Evolutionary conservation across 2,797 vertebrate species (phyloP).

Genomic region (Cirrhinus molitorella): DNA sequence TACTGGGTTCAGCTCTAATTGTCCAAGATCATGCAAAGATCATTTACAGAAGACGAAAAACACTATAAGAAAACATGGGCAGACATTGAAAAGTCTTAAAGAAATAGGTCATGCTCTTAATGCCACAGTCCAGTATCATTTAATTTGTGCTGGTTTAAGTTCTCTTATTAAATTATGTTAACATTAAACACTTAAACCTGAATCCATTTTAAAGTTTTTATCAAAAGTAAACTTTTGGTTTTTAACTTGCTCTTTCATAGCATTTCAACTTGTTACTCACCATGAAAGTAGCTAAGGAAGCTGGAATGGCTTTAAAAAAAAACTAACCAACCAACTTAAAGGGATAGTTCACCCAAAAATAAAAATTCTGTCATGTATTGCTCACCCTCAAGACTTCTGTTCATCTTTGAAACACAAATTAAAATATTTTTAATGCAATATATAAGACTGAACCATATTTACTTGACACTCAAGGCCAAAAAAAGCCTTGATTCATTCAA

Average conservation of each 20-base stretch:
- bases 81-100: neutral
- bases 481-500: neutral
- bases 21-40: conserved; percentile 36
- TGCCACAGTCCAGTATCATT: neutral
- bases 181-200: neutral
- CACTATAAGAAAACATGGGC: neutral
- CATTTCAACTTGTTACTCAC: neutral
- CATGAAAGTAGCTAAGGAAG: neutral
- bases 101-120: neutral
- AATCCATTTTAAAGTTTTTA: neutral
- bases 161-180: neutral
- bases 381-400: neutral
- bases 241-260: neutral
- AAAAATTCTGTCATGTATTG: neutral
- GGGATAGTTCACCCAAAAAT: neutral
- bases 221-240: neutral
- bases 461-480: neutral
- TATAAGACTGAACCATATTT: neutral
- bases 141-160: neutral
- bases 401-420: neutral
- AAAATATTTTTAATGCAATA: neutral
- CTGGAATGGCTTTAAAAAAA: neutral
- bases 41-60: neutral
- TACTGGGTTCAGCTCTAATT: conserved; percentile 60
- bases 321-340: neutral